These are phyloP conservation scores for Hemiscyllium ocellatum DNA, from an alignment of 2,113 vertebrate species.

Conservation along the genomic window DNA sequence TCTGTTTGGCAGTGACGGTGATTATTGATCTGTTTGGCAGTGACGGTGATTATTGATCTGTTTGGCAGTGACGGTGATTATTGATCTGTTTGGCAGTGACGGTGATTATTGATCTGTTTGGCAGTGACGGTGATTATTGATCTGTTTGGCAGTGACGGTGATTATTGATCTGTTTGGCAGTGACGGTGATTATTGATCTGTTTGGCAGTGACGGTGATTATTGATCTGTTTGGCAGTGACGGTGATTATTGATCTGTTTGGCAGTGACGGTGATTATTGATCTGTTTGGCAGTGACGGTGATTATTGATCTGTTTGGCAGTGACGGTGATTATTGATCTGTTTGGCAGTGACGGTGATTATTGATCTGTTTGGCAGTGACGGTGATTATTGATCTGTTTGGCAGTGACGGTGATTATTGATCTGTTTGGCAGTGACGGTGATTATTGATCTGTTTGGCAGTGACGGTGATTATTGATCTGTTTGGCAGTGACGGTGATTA, in stretches of 20 bases:
- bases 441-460: conserved; percentile 13
- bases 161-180: conserved; percentile 13
- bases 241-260: too few species aligned
- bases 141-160: not conserved
- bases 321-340: too few species aligned
- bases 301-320: conserved; percentile 13
- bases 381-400: too few species aligned
- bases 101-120: too few species aligned
- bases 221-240: too few species aligned
- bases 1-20: not conserved
- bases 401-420: not conserved
- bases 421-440: not conserved
- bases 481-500: not conserved
- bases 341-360: not conserved
- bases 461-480: too few species aligned
- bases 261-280: not conserved
- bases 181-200: too few species aligned
- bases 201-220: not conserved
- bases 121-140: not conserved
- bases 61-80: not conserved
- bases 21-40: conserved; percentile 13
- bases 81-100: too few species aligned
- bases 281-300: not conserved
- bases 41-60: too few species aligned
- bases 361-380: too few species aligned